Conservation (phyloP, 2,113 vertebrate species). For the Rhinogobius similis region DNA sequence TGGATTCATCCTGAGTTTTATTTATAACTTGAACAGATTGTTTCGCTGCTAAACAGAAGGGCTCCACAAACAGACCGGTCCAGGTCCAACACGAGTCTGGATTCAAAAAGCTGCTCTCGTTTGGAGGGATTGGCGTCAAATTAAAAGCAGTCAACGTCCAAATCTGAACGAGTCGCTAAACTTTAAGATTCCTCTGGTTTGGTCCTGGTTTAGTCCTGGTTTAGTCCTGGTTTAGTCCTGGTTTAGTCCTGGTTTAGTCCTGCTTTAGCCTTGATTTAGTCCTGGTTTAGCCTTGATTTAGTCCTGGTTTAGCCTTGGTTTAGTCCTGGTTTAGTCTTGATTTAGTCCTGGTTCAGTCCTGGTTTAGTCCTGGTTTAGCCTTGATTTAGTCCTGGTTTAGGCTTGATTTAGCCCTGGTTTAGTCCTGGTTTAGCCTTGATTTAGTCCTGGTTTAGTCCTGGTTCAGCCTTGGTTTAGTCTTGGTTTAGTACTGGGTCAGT, state of each 20-base stretch:
- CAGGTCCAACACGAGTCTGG: slow-evolving; percentile 4
- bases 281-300: too few species aligned
- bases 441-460: too few species aligned
- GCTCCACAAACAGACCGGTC: slow-evolving; percentile 13
- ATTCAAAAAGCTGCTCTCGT: slow-evolving; percentile 13
- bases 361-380: too few species aligned
- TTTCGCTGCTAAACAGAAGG: slow-evolving; percentile 25
- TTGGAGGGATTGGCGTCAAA: not conserved
- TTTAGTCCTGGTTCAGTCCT: too few species aligned
- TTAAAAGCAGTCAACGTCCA: not conserved
- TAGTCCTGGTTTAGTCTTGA: too few species aligned
- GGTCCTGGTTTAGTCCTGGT: not conserved
- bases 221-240: too few species aligned
- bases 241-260: not conserved
- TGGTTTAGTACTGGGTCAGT: too few species aligned
- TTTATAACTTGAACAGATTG: slow-evolving; percentile 48
- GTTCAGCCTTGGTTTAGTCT: too few species aligned
- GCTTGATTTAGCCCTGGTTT: not conserved
- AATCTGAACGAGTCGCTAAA: not conserved
- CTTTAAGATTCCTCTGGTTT: not conserved
- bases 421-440: too few species aligned
- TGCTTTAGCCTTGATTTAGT: too few species aligned
- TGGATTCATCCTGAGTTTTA: slow-evolving; percentile 43
- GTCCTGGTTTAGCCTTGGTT: too few species aligned
- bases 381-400: not conserved